Conservation (phyloP, 2,888 invertebrate species). For the Drosophila hawaiiensis region DNA sequence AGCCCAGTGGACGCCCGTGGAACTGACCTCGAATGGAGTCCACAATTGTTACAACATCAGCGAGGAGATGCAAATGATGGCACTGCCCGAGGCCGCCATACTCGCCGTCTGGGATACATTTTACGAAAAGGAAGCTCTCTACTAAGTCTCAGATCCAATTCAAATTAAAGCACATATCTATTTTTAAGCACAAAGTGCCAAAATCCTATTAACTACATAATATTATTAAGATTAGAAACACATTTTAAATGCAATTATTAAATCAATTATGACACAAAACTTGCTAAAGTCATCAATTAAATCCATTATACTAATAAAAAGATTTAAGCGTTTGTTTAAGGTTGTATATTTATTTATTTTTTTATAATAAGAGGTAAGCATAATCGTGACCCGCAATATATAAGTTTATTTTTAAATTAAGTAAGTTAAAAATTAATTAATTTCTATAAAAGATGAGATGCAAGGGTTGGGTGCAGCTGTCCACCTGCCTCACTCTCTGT, state of each 20-base stretch:
- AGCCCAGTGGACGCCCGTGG: slow-evolving; percentile 67
- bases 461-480: too few relatives aligned
- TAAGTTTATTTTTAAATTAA: neutral
- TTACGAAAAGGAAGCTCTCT: slow-evolving; percentile 54
- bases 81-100: slow-evolving; percentile 70
- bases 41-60: slow-evolving; percentile 80
- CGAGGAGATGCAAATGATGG: slow-evolving; percentile 73
- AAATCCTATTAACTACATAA: neutral
- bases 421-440: neutral
- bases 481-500: neutral
- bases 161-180: neutral
- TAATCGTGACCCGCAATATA: neutral
- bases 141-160: slow-evolving; percentile 20
- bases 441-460: neutral
- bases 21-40: slow-evolving; percentile 23
- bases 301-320: neutral
- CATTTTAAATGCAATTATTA: neutral
- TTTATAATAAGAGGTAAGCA: neutral
- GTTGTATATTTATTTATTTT: too few relatives aligned
- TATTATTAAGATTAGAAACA: neutral
- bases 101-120: slow-evolving; percentile 75
- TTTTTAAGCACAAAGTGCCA: neutral
- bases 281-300: neutral
- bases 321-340: neutral
- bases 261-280: neutral